Evolutionary conservation across 2,888 invertebrate species (phyloP), one percentile per base, ranked within the genome.

Genomic region (Mythimna vitellina): DNA sequence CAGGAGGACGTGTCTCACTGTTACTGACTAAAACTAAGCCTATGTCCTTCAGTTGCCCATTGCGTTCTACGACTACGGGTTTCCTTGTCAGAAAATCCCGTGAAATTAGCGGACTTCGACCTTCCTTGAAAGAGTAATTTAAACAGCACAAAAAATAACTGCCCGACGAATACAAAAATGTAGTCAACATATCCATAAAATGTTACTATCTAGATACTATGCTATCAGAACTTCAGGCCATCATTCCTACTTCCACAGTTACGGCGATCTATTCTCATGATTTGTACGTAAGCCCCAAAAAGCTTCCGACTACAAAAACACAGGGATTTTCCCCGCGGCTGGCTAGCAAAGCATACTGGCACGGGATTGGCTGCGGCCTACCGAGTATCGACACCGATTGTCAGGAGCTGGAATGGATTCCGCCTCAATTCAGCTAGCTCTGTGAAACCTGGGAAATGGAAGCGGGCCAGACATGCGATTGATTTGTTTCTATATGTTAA

Each of bases 321-420:
- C 54, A 60, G 67, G 65, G 54, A 63, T 70, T 73, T 70, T 78
- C 58, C 58, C 57, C 61, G 51, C 57, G 61, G 64, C 70, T 57
- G 63, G 72, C 76, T 62, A 53, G 71, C 65, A 77, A 65, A 79
- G 76, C 74, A 81, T 80, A 83, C 79, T 84, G 70, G 76, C 78
- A 70, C 82, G 84, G 82, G 86, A 89, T 90, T 88, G 88, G 86
- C 81, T 85, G 80, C 82, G 80, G 84, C 74, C 71, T 79, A 70
- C 78, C 74, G 70, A 71, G 70, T 81, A 72, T 76, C 73, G 70
- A 69, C 75, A 75, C 66, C 72, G 80, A 87, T 89, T 86, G 85
- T 86, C 83, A 86, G 86, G 84, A 85, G 82, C 81, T 87, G 79
- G 80, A 87, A 87, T 88, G 80, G 81, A 88, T 84, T 81, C 82